Evolutionary conservation across 2,113 vertebrate genomes (phyloP), one percentile per base, ranked within the genome.

Genomic region (Ellobius talpinus): DNA sequence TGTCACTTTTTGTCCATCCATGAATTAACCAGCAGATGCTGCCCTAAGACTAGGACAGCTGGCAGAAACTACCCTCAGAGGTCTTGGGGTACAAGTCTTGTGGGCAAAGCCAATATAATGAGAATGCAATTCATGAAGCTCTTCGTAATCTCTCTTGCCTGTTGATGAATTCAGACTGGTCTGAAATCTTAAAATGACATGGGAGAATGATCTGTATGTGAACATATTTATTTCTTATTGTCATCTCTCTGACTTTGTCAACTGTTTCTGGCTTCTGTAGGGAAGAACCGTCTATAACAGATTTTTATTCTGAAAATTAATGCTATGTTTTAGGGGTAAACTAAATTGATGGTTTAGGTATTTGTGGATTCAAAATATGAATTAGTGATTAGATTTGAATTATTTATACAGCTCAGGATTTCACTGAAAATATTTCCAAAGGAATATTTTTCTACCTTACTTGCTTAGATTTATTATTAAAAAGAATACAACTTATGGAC

Each of bases 1-100:
- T 98, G 97, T 96, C 98, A 96, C 81, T 96, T 98, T 97, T 98
- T 98, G 98, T 98, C 97, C 97, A 98, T 98, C 98, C 96, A 97
- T 98, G 98, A 97, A 97, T 98, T 98, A 99, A 97, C 98, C 98
- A 99, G 98, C 98, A 99, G 98, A 99, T 99, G 98, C 97, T 99
- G 98, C 98, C 98, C 98, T 98, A 98, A 97, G 98, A 98, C 98
- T 98, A 97, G 98, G 95, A 94, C 98, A 98, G 98, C 93, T 98
- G 98, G 97, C 97, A 95, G 55, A 94, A 81, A 33, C 95, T 93
- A 97, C 97, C 81, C 93, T 98, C 63, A 92, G 65, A 97, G 97
- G 96, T 98, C 97, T 98, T 95, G 97, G 98, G 98, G 98, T 98
- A 89, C 97, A 97, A 97, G 31, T 78, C 97, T 82, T 93, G 89